Conservation (phyloP, 2,113 vertebrate genomes). For the Echinops telfairi region DNA sequence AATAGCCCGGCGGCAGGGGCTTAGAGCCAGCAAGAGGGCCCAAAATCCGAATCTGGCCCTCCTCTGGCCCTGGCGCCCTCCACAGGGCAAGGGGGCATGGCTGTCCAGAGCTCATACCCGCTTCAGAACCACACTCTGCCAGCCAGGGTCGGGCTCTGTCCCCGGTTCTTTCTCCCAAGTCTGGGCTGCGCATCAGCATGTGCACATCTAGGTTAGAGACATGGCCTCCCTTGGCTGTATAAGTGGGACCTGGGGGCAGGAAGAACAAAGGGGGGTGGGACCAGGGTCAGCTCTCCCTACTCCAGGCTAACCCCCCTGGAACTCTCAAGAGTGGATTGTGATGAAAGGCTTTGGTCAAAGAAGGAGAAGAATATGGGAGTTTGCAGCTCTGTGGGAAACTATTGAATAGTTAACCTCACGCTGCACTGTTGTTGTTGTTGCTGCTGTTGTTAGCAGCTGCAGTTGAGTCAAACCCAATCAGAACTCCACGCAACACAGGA, state of each 20-base stretch:
- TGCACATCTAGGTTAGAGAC: neutral
- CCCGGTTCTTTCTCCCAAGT: neutral
- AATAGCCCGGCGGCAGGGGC: neutral
- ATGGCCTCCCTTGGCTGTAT: neutral
- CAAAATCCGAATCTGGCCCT: neutral
- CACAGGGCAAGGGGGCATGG: neutral
- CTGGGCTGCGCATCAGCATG: rapidly evolving
- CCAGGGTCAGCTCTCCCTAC: neutral
- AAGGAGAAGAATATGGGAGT: neutral
- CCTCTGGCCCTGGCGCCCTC: neutral
- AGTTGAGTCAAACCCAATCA: neutral
- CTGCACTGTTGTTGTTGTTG: neutral
- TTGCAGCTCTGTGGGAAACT: neutral
- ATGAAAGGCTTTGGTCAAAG: neutral
- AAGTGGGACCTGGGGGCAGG: too few species aligned
- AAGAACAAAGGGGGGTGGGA: neutral
- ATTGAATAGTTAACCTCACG: neutral
- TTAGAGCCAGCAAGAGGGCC: neutral
- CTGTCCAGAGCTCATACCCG: neutral
- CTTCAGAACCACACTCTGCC: neutral
- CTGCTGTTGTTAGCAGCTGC: neutral
- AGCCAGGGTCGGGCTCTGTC: neutral
- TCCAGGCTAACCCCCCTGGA: neutral
- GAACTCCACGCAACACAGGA: neutral
- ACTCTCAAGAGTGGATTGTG: neutral